Evolutionary conservation across 2,888 invertebrate species (phyloP).

Genomic region (Lycophotia porphyrea): DNA sequence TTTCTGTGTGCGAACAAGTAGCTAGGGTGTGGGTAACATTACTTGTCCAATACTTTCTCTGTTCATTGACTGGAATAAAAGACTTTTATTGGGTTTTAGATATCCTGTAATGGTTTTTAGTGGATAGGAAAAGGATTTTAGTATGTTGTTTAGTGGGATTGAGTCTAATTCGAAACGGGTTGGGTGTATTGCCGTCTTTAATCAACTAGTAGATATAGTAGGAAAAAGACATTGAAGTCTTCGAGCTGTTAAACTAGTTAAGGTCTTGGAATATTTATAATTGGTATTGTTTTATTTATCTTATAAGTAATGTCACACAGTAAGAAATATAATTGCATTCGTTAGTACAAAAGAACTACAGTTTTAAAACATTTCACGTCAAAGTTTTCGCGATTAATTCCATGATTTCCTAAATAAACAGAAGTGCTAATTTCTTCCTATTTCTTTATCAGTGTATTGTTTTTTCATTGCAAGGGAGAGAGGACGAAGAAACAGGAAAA

Average conservation of each 20-base stretch:
- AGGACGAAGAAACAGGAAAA: slow-evolving; percentile 30
- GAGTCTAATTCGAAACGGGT: neutral
- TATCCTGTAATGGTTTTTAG: slow-evolving; percentile 52
- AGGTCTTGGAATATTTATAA: neutral
- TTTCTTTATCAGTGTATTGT: slow-evolving; percentile 9
- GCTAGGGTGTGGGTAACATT: slow-evolving; percentile 28
- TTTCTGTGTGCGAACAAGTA: slow-evolving; percentile 49
- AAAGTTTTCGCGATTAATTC: neutral
- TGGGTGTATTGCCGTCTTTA: slow-evolving; percentile 11
- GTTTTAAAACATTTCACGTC: neutral
- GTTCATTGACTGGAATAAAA: slow-evolving; percentile 56
- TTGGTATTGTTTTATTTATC: neutral
- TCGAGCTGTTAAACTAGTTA: neutral
- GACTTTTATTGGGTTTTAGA: slow-evolving; percentile 57
- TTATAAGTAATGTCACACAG: neutral
- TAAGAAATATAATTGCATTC: neutral
- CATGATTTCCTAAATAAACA: neutral
- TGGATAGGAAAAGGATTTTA: slow-evolving; percentile 33
- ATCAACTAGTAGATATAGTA: slow-evolving; percentile 2
- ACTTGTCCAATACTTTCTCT: slow-evolving; percentile 51
- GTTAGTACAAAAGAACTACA: neutral
- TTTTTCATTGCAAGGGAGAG: neutral
- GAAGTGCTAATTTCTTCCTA: neutral
- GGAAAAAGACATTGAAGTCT: neutral
- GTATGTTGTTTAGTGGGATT: slow-evolving; percentile 32